Evolutionary conservation across 2,113 vertebrate genomes (phyloP).

Genomic region (Pseudorhombus dupliciocellatus): DNA sequence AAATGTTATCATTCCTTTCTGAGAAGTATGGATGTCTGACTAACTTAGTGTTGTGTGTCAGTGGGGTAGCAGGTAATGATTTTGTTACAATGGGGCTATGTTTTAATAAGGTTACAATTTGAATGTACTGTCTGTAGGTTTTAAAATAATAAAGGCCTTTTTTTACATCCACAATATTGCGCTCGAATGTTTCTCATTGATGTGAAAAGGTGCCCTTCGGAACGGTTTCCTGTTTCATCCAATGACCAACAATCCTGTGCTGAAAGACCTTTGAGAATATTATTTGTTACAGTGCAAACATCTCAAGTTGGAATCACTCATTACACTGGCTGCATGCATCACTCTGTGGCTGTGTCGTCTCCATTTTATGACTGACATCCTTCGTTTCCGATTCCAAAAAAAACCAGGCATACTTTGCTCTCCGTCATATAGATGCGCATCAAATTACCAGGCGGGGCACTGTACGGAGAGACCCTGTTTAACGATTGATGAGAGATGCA

Average conservation of each 20-base stretch:
- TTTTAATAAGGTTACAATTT: constrained; percentile 15
- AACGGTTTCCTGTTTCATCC: not conserved
- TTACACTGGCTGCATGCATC: not conserved
- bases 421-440: not conserved
- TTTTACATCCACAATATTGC: not conserved
- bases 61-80: not conserved
- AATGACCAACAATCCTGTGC: too few relatives aligned
- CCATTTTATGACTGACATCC: not conserved
- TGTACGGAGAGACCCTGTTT: not conserved
- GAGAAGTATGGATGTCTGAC: constrained; percentile 4
- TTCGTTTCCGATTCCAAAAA: constrained; percentile 14
- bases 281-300: not conserved
- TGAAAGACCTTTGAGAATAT: too few relatives aligned
- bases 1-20: constrained; percentile 26
- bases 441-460: not conserved
- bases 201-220: too few relatives aligned
- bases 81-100: not conserved
- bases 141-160: constrained; percentile 58
- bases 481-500: not conserved
- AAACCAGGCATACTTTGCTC: not conserved
- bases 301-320: not conserved
- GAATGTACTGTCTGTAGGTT: constrained; percentile 37
- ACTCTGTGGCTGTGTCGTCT: not conserved
- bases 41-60: not conserved
- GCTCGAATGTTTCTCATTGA: not conserved